Evolutionary conservation across 2,113 vertebrate species (phyloP).

Genomic region (Carassius auratus): DNA sequence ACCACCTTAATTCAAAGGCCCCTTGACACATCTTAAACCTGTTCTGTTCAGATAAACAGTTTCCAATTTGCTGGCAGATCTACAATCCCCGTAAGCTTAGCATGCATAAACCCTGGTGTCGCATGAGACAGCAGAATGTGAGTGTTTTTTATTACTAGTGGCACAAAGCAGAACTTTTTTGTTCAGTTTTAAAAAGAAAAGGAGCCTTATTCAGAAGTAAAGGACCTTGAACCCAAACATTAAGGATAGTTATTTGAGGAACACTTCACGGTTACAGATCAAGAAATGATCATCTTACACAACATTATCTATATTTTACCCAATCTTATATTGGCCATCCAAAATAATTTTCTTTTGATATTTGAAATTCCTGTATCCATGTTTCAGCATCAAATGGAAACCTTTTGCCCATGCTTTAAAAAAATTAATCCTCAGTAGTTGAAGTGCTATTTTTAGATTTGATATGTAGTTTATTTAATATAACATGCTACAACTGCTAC

Average conservation of each 20-base stretch:
- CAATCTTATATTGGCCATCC: not conserved
- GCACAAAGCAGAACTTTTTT: not conserved
- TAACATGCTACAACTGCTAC: not conserved
- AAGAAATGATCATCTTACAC: not conserved
- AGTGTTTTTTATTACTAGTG: not conserved
- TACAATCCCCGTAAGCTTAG: not conserved
- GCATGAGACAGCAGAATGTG: not conserved
- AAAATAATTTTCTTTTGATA: not conserved
- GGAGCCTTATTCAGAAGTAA: not conserved
- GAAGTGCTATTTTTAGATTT: not conserved
- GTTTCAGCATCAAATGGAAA: not conserved
- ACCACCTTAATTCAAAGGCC: conserved; percentile 9
- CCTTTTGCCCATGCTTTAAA: not conserved
- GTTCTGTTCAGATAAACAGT: not conserved
- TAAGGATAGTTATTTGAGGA: not conserved
- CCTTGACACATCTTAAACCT: conserved; percentile 23
- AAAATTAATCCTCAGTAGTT: not conserved
- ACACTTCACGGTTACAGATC: not conserved
- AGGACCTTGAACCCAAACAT: not conserved
- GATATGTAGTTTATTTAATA: not conserved
- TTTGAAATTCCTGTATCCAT: not conserved
- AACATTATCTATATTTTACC: not conserved
- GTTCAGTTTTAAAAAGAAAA: not conserved
- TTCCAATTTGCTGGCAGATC: conserved; percentile 15
- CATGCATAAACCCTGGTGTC: not conserved